phyloP scores from a whole-genome alignment of 2,888 invertebrate species.

The Pterostichus niger region DNA sequence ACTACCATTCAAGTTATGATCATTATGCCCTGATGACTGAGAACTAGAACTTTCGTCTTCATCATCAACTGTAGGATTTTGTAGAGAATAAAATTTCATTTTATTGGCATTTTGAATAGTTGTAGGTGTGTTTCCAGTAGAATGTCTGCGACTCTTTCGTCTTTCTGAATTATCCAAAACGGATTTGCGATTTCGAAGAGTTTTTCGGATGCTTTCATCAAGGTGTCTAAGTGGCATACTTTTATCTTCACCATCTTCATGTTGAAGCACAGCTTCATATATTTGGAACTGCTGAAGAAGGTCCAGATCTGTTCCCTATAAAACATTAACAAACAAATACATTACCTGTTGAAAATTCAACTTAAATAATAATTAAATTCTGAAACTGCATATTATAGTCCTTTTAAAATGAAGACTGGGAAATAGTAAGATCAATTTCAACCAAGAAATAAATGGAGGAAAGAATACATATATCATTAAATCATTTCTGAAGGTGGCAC shows the following conservation, averaged over 20 bases:
- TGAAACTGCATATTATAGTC: too few relatives aligned
- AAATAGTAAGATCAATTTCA: too few relatives aligned
- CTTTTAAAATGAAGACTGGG: too few relatives aligned
- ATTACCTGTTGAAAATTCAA: conserved; percentile 84
- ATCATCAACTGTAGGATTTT: conserved; percentile 75
- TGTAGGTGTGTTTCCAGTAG: conserved; percentile 83
- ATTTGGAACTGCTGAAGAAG: conserved; percentile 95
- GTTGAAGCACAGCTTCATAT: conserved; percentile 95
- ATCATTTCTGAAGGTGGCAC: too few relatives aligned
- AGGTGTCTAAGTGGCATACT: conserved; percentile 83
- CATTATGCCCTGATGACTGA: conserved; percentile 79
- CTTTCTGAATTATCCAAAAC: conserved; percentile 83
- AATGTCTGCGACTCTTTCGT: conserved; percentile 89
- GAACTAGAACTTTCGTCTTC: conserved; percentile 82
- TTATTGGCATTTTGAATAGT: conserved; percentile 71
- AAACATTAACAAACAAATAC: background rate
- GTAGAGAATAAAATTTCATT: conserved; percentile 63
- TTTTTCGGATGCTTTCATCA: conserved; percentile 86
- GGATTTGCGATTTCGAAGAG: conserved; percentile 84
- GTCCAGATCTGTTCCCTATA: conserved; percentile 91
- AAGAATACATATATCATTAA: too few relatives aligned
- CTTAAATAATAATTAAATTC: too few relatives aligned
- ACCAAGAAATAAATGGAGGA: too few relatives aligned
- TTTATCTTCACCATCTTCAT: conserved; percentile 90
- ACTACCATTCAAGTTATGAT: conserved; percentile 79